Evolutionary conservation across 2,888 invertebrate genomes (phyloP).

Genomic region (Pyrgus malvae): DNA sequence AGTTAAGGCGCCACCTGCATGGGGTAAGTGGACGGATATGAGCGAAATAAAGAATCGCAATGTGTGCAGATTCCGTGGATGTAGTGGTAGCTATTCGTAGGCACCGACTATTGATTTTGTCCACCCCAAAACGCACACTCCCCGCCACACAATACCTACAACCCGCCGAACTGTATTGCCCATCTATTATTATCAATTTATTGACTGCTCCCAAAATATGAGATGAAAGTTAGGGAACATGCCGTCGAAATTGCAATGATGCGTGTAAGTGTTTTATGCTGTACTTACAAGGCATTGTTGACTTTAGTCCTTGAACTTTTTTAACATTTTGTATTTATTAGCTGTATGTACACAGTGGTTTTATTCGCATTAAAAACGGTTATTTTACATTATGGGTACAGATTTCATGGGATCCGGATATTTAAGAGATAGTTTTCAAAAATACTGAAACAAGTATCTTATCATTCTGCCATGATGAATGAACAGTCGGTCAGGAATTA

Average conservation of each 20-base stretch:
- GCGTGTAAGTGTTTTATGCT: not conserved
- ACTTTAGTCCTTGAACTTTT: not conserved
- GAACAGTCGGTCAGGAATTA: too few species aligned
- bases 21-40: conserved; percentile 57
- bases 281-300: not conserved
- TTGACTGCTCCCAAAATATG: conserved; percentile 46
- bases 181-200: conserved; percentile 68
- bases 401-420: too few species aligned
- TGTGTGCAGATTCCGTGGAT: conserved; percentile 69
- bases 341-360: too few species aligned
- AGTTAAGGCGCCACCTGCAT: conserved; percentile 41
- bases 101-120: conserved; percentile 79
- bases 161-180: conserved; percentile 62
- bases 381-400: too few species aligned
- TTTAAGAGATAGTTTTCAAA: too few species aligned
- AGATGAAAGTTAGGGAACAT: conserved; percentile 14
- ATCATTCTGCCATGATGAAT: too few species aligned
- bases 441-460: too few species aligned
- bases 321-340: too few species aligned
- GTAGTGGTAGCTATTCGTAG: conserved; percentile 69
- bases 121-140: conserved; percentile 69
- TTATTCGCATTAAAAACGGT: too few species aligned
- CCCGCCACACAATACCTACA: conserved; percentile 41
- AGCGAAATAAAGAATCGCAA: conserved; percentile 69
- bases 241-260: not conserved